Base-by-base conservation (phyloP, 2,797 vertebrate genomes). In the Myioborus miniatus region DNA sequence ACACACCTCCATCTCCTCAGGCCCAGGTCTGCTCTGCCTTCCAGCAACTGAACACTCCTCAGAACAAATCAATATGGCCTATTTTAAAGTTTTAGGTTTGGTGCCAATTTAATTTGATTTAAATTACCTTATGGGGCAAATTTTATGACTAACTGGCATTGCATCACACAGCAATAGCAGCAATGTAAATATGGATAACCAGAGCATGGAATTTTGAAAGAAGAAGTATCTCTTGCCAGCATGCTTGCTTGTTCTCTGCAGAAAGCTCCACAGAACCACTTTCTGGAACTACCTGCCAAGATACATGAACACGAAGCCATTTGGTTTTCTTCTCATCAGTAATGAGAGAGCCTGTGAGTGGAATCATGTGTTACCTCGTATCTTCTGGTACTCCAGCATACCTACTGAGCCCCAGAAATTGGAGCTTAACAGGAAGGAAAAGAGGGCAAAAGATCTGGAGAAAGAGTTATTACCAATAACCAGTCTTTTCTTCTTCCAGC, bases 51-150 rank as follows among this genome's bases (percentile, higher is more conserved):
- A 91, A 65, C 3, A 4, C 24, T 81, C 53, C 65, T 68, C 53
- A 78, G 52, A 89, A 78, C 22, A 91, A 87, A 88, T 79, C 79
- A 63, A 7, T 86, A 72, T 5, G 2, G 26, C 12, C 59, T 79
- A 59, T 65, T 90, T 87, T 37, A 52, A 87, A 72, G 15, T 49
- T 90, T 76, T 62, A 58, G 2, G 8, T 69, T 78, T 36, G 14
- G 43, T 75, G 82, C 43, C 76, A 89, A 79, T 56, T 92, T 70
- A 82, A 88, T 60, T 93, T 83, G 19, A 79, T 87, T 91, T 92
- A 49, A 80, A 71, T 80, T 89, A 83, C 53, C 53, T 83, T 89
- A 77, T 49, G 65, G 68, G 64, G 68, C 34, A 92, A 89, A 85
- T 52, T 41, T 16, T 71, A 50, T 12, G 56, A 83, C 26, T 62